Percentiles rank a stretch among this genome's conserved stretches.
These are phyloP conservation scores for Platorchestia sp. DNA, from an alignment of 1,140 invertebrate species.

Conservation along the genomic window DNA sequence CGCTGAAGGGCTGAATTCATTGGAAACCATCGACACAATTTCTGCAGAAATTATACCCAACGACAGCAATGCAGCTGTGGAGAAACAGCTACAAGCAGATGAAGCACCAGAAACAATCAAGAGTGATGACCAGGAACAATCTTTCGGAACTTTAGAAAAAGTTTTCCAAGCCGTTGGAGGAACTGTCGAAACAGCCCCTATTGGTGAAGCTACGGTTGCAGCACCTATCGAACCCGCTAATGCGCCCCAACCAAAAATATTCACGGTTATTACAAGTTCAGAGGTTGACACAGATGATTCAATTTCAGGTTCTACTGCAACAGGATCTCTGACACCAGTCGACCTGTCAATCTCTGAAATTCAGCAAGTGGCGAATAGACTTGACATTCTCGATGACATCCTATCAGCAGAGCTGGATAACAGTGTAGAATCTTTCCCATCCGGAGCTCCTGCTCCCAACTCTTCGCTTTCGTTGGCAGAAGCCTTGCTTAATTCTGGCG, in stretches of 20 bases:
- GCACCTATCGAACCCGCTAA: neutral
- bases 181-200: neutral
- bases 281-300: neutral
- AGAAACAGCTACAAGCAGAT: neutral
- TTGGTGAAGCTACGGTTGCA: neutral
- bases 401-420: neutral
- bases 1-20: neutral
- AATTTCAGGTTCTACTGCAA: neutral
- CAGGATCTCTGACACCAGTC: neutral
- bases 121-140: neutral
- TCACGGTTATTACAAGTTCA: neutral
- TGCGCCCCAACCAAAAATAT: neutral
- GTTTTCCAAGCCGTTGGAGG: slow-evolving; percentile 21
- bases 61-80: neutral
- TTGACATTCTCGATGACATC: neutral
- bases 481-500: neutral
- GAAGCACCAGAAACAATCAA: neutral
- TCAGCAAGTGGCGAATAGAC: neutral
- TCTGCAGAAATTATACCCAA: neutral
- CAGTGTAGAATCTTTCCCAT: neutral
- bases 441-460: neutral
- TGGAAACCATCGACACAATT: neutral
- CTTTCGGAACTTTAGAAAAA: neutral
- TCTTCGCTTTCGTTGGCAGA: neutral
- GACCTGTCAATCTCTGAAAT: neutral